phyloP scores from a whole-genome alignment of 2,797 vertebrate species.

The Lemur catta region DNA sequence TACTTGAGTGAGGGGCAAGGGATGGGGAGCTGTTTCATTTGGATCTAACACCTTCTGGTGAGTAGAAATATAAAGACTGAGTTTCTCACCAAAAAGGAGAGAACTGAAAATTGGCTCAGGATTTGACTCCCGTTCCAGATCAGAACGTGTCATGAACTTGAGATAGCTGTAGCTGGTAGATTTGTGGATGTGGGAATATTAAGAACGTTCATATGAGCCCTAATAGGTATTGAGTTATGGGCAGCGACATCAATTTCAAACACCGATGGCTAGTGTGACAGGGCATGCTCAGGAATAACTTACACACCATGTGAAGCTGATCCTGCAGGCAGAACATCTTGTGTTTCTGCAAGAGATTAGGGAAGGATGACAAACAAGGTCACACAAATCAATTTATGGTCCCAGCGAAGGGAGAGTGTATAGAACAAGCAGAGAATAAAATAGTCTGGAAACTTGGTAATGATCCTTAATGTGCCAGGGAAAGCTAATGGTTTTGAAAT shows the following conservation, averaged over 20 bases:
- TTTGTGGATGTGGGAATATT: background rate
- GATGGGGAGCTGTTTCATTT: background rate
- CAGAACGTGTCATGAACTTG: background rate
- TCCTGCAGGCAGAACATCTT: background rate
- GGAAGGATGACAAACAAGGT: background rate
- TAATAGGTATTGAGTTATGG: background rate
- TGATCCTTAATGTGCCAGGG: background rate
- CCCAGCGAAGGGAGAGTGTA: background rate
- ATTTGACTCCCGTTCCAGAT: background rate
- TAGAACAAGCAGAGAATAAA: background rate
- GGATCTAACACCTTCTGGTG: background rate
- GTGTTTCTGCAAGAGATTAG: background rate
- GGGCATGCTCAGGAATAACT: background rate
- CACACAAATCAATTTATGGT: constrained; percentile 1
- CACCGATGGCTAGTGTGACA: background rate
- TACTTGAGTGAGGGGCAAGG: background rate
- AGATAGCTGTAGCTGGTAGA: background rate
- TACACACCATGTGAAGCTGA: background rate
- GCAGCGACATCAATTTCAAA: background rate
- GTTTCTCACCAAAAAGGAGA: background rate
- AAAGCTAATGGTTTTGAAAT: constrained; percentile 2
- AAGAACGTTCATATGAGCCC: background rate
- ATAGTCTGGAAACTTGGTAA: background rate
- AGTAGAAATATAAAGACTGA: background rate
- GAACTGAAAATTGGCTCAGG: background rate